Conservation (phyloP, 2,797 vertebrate species). For the Sebastes kiyomatsui region DNA sequence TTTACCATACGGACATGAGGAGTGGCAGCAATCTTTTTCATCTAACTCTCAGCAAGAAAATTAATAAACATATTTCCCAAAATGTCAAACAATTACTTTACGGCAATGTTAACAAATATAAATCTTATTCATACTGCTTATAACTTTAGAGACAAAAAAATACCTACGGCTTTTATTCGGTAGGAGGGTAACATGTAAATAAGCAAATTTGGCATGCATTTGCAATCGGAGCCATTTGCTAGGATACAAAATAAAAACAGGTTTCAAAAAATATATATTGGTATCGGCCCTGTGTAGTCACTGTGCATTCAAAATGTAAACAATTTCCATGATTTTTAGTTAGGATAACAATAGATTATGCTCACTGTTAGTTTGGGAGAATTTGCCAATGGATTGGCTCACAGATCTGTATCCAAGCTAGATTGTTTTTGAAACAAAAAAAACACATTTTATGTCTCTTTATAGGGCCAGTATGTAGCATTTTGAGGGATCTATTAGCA, state of each 20-base stretch:
- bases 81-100: background rate
- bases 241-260: background rate
- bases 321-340: background rate
- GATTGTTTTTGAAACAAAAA: background rate
- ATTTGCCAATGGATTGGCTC: background rate
- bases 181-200: background rate
- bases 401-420: background rate
- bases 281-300: background rate
- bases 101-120: background rate
- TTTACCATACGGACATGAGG: background rate
- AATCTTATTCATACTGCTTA: background rate
- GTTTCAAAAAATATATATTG: background rate
- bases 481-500: background rate
- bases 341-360: background rate
- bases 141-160: background rate
- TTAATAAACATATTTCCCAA: background rate
- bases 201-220: background rate
- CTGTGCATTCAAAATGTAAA: background rate
- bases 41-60: background rate
- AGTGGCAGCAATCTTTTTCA: background rate
- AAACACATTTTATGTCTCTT: background rate
- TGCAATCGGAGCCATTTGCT: background rate
- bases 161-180: background rate
- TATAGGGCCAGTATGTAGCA: background rate
- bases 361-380: background rate